Evolutionary conservation across 2,888 invertebrate genomes (phyloP).

Genomic region (Oxyscelio sp.): DNA sequence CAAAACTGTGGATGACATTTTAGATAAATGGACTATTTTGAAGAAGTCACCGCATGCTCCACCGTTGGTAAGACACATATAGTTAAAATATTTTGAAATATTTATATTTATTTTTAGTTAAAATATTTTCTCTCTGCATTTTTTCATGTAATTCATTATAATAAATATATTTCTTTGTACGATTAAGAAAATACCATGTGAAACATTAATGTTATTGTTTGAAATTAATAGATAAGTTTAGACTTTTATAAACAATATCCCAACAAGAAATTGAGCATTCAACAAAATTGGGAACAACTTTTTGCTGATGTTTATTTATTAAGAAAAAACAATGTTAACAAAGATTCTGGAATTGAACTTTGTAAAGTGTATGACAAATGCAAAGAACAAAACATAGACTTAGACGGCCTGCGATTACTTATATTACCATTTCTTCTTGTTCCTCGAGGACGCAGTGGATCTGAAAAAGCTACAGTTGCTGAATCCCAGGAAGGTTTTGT

Average conservation of each 20-base stretch:
- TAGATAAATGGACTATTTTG: not conserved
- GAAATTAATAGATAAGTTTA: slow-evolving; percentile 29
- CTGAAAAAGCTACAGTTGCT: slow-evolving; percentile 12
- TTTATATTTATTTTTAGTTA: too few relatives aligned
- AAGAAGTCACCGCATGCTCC: too few relatives aligned
- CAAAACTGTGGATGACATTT: too few relatives aligned
- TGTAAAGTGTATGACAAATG: slow-evolving; percentile 24
- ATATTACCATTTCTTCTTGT: slow-evolving; percentile 35
- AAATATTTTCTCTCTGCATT: too few relatives aligned
- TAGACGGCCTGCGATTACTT: slow-evolving; percentile 37
- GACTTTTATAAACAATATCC: slow-evolving; percentile 36
- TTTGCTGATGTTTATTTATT: slow-evolving; percentile 27
- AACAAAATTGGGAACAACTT: slow-evolving; percentile 30
- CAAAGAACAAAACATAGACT: slow-evolving; percentile 19
- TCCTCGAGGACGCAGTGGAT: slow-evolving; percentile 6
- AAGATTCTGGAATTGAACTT: not conserved
- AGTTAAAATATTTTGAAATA: too few relatives aligned
- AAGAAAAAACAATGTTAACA: slow-evolving; percentile 15
- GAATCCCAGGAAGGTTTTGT: slow-evolving; percentile 27
- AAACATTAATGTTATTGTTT: too few relatives aligned
- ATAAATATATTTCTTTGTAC: too few relatives aligned
- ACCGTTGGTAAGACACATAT: too few relatives aligned
- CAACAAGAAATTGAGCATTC: slow-evolving; percentile 10
- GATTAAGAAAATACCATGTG: too few relatives aligned
- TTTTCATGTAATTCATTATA: too few relatives aligned